phyloP scores from a whole-genome alignment of 2,113 vertebrate species.

The Heterocephalus glaber region DNA sequence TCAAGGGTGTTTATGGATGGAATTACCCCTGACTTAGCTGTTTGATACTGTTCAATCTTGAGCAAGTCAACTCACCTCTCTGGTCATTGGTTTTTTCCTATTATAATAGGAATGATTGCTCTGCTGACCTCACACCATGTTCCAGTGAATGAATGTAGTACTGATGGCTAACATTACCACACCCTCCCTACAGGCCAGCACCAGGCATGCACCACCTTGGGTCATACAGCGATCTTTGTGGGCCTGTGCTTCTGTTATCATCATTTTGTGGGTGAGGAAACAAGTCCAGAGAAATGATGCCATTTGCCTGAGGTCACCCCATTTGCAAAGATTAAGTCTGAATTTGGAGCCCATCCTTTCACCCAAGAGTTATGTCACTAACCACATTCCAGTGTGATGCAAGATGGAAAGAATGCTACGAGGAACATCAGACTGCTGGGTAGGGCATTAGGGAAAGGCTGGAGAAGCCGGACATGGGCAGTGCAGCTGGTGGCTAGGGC shows the following conservation, averaged over 20 bases:
- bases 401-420: neutral
- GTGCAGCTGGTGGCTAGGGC: fast-evolving
- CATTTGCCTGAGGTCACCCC: neutral
- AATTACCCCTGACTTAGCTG: neutral
- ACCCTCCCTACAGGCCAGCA: too few species aligned
- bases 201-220: neutral
- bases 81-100: neutral
- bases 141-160: neutral
- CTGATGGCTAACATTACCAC: neutral
- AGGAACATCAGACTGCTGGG: neutral
- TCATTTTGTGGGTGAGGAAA: neutral
- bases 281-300: neutral
- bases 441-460: neutral
- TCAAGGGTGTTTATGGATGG: neutral
- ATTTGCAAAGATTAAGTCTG: conserved; percentile 2
- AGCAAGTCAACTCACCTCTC: neutral
- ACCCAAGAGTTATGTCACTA: neutral
- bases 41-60: neutral
- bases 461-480: neutral
- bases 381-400: neutral
- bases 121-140: neutral
- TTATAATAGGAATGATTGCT: neutral
- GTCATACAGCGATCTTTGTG: neutral
- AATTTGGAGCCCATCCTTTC: neutral
- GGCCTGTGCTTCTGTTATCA: neutral